Evolutionary conservation across 2,797 vertebrate genomes (phyloP), one percentile per base, ranked within the genome.

Genomic region (Graptemys geographica): DNA sequence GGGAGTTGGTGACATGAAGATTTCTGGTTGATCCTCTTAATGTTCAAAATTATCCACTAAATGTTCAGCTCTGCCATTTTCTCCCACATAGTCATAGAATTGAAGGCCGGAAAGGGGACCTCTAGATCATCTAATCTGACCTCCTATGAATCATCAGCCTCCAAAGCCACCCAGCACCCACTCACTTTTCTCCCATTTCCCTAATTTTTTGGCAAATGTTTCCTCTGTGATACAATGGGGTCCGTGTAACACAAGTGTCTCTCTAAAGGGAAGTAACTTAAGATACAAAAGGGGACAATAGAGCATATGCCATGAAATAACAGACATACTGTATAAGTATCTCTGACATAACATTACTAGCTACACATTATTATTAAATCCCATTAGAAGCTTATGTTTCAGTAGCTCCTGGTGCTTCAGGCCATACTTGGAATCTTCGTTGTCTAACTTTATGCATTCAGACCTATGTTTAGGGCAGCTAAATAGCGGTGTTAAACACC

Each of bases 391-490:
- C 57, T 74, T 90, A 28, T 95, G 84, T 82, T 94, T 95, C 19
- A n/a, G 16, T 57, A 80, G 90, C 80, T 91, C 85, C 51, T 41
- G 53, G 86, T 65, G 90, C 94, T 84, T 72, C 72, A 18, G 33
- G 16, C 65, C 47, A 53, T 87, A 92, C 90, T 84, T 44, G 88
- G 79, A 91, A 89, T 84, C 52, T 92, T 93, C 94, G 74, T 93
- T 79, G 18, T 87, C 80, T 72, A 80, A 49, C 28, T 76, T 37
- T 15, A 11, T 79, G 47, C 51, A 16, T 69, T 69, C 3, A 1
- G 52, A 55, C 56, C 89, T 97, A 11, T 96, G 44, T 97, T 96
- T 92, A 84, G 87, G 56, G 52, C 90, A 94, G 57, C 92, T 94
- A 74, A 65, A 51, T 90, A 85, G 82, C n/a, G 55, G 37, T 92